Evolutionary conservation across 2,888 invertebrate species (phyloP).

Genomic region (Nesidiocoris tenuis): DNA sequence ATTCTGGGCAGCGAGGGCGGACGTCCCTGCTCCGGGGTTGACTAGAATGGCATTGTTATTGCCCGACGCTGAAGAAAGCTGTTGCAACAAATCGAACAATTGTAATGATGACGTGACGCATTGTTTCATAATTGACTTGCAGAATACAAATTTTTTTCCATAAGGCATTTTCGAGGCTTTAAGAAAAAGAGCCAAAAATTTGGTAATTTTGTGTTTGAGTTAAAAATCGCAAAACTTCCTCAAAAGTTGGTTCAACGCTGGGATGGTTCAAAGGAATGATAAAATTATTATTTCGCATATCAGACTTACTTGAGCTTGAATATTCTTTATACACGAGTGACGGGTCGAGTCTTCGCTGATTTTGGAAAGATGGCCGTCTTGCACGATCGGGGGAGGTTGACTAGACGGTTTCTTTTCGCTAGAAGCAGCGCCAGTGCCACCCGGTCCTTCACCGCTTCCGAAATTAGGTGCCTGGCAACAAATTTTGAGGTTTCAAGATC

Average conservation of each 20-base stretch:
- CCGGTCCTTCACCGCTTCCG: conserved; percentile 37
- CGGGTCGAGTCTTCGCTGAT: conserved; percentile 51
- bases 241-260: no score
- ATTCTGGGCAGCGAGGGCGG: conserved; percentile 20
- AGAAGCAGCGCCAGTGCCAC: neutral
- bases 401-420: conserved; percentile 42
- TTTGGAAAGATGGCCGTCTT: conserved; percentile 49
- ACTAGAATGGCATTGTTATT: conserved; percentile 48
- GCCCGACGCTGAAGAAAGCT: conserved; percentile 44
- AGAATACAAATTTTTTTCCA: no score
- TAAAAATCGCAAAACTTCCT: no score
- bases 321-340: conserved; percentile 47
- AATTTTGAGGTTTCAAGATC: no score
- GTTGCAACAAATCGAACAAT: conserved; percentile 20
- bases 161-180: no score
- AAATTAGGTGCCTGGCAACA: conserved; percentile 45
- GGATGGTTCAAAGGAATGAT: no score
- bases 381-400: conserved; percentile 43
- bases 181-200: no score
- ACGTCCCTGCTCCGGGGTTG: conserved; percentile 14
- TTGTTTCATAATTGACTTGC: no score
- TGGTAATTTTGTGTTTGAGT: no score
- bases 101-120: no score
- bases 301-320: conserved; percentile 46
- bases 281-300: no score